Evolutionary conservation across 2,888 invertebrate species (phyloP).

Genomic region (Camponotus fellah): DNA sequence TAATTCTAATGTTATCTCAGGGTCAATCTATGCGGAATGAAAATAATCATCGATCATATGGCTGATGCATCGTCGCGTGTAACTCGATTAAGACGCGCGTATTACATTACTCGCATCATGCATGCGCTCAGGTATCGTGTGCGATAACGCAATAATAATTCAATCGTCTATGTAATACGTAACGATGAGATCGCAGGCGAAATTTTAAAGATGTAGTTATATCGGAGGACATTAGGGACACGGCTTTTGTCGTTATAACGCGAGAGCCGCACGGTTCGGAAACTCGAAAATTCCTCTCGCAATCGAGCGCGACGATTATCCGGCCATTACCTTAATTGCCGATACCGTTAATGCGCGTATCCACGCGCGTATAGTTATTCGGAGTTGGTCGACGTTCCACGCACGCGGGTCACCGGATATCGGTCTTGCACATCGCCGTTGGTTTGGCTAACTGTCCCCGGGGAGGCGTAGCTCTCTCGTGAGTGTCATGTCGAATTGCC

Average conservation of each 20-base stretch:
- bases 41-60: conserved; percentile 10
- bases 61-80: neutral
- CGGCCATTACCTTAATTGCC: conserved; percentile 61
- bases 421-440: conserved; percentile 53
- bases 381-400: conserved; percentile 51
- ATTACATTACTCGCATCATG: neutral
- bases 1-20: conserved; percentile 21
- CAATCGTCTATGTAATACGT: neutral
- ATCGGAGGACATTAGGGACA: neutral
- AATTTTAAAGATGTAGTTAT: conserved; percentile 7
- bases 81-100: neutral
- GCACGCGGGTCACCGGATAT: conserved; percentile 50
- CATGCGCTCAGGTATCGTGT: neutral
- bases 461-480: conserved; percentile 62
- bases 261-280: neutral
- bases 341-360: conserved; percentile 47
- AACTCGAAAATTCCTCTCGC: conserved; percentile 36
- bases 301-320: conserved; percentile 48
- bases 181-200: neutral
- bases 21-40: conserved; percentile 10
- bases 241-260: neutral
- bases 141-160: neutral
- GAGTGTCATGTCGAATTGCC: conserved; percentile 64
- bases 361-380: conserved; percentile 45
- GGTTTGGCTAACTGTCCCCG: conserved; percentile 61